Evolutionary conservation across 2,888 invertebrate species (phyloP), one percentile per base, ranked within the genome.

Genomic region (Andrena hattorfiana): DNA sequence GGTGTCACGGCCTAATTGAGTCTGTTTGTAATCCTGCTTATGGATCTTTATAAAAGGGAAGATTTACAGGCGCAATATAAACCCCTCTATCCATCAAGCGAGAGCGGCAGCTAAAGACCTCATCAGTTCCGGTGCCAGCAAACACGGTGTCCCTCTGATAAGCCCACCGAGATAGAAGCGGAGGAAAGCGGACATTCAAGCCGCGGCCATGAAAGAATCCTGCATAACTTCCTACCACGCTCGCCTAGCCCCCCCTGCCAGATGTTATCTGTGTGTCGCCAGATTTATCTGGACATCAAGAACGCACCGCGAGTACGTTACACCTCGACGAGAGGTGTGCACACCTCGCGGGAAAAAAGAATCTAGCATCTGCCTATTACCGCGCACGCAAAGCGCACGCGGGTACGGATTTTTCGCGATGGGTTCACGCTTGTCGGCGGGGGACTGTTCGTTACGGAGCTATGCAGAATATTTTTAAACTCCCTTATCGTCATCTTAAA

Each of bases 61-160:
- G 89, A 88, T 92, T 91, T 91, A 91, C 89, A 89, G 89, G 89
- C 89, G 87, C 87, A 79, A 85, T 85, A 84, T 90, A 90, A 91
- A 89, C 89, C 89, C 81, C 83, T 80, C 87, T 91, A 92, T 92
- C 89, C 90, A 90, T 92, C 92, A 91, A 86, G 64, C 70, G 73
- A 70, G 88, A 89, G 86, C 86, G 84, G 84, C 86, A 83, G 86
- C 90, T 90, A 89, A 89, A 90, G 89, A 89, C 86, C 88, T 90
- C 90, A 90, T 90, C 89, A 87, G 86, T 88, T 87, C 84, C 77
- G 84, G 82, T 87, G 85, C 85, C 78, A 78, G 84, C 86, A 85
- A 89, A 87, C 89, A 85, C 83, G 89, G 82, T 88, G 89, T 88
- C 85, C 76, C 51, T 81, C 81, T 82, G 86, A 89, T 89, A 89